phyloP scores from a whole-genome alignment of 1,140 invertebrate genomes.

The Aricia agestis region DNA sequence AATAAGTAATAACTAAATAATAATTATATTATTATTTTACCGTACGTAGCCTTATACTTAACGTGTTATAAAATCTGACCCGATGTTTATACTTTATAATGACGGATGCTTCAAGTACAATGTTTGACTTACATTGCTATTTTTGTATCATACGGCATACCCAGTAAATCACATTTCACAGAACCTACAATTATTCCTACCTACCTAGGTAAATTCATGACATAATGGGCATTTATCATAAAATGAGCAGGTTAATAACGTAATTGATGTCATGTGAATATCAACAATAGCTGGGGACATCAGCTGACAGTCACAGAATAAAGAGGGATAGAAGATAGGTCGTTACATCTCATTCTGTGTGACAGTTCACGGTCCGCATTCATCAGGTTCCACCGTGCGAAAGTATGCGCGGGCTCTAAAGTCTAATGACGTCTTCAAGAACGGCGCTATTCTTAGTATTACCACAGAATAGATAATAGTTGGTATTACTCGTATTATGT shows the following conservation, averaged over 20 bases:
- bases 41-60: too few species aligned
- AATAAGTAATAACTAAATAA: too few species aligned
- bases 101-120: too few species aligned
- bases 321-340: constrained; percentile 42
- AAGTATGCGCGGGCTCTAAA: constrained; percentile 55
- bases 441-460: constrained; percentile 19
- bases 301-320: constrained; percentile 42
- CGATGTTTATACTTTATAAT: too few species aligned
- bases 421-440: constrained; percentile 34
- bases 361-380: constrained; percentile 33
- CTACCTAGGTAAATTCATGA: background rate
- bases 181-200: background rate
- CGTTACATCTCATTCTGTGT: background rate
- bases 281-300: constrained; percentile 43
- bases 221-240: background rate
- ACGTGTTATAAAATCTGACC: too few species aligned
- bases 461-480: too few species aligned
- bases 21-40: too few species aligned
- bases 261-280: background rate
- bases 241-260: background rate
- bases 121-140: too few species aligned
- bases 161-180: too few species aligned
- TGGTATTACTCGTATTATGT: too few species aligned
- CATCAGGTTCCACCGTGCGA: constrained; percentile 59
- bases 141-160: too few species aligned